These are phyloP conservation scores for Muntiacus muntjak DNA, from an alignment of 2,113 vertebrate species.

Conservation along the genomic window DNA sequence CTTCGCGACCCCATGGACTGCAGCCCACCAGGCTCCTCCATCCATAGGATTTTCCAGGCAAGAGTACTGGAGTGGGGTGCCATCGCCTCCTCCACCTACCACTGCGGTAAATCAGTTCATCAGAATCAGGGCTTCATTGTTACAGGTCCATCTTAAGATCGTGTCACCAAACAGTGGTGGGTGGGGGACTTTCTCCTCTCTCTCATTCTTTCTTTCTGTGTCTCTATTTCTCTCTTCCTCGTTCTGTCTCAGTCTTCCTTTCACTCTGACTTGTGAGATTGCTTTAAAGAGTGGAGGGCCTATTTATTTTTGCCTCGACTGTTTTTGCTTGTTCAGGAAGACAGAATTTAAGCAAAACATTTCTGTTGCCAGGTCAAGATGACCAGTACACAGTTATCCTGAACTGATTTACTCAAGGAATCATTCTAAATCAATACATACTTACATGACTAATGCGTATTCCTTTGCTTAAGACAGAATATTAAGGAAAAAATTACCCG, in stretches of 20 bases:
- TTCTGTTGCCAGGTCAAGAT: slow-evolving; percentile 36
- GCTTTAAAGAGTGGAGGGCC: background rate
- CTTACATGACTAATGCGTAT: slow-evolving; percentile 11
- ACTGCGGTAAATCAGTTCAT: background rate
- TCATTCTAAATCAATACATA: slow-evolving; percentile 6
- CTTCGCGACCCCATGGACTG: too few relatives aligned
- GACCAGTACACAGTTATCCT: slow-evolving; percentile 42
- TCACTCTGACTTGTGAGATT: background rate
- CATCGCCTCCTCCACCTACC: background rate
- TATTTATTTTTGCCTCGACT: background rate
- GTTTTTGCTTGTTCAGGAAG: background rate
- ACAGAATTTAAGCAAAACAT: slow-evolving; percentile 28
- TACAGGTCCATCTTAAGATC: background rate
- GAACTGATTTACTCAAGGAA: slow-evolving; percentile 38
- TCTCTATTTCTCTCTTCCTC: background rate
- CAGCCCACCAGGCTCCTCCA: too few relatives aligned
- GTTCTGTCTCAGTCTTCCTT: background rate
- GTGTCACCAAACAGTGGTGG: background rate
- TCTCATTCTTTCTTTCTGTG: background rate
- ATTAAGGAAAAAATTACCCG: background rate
- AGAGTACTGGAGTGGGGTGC: too few relatives aligned
- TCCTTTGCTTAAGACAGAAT: background rate
- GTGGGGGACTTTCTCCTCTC: accelerated
- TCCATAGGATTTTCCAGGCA: too few relatives aligned
- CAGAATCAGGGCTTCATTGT: background rate